phyloP scores from a whole-genome alignment of 2,888 invertebrate genomes.

The Eristalinus aeneus region DNA sequence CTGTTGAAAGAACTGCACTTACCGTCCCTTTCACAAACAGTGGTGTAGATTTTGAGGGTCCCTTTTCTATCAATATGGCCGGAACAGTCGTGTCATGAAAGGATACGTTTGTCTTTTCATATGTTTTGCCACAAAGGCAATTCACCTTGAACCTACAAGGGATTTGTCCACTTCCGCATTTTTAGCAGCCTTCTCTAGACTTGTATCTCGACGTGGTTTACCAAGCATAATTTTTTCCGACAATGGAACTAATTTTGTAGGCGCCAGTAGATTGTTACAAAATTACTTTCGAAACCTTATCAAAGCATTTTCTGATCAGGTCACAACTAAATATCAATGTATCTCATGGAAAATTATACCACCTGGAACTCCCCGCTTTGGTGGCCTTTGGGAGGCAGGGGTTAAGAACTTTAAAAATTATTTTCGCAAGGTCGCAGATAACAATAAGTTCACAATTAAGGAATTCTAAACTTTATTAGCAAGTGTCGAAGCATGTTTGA shows the following conservation, averaged over 20 bases:
- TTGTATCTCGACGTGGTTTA: too few relatives aligned
- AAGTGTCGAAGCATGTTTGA: conserved; percentile 29
- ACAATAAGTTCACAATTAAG: conserved; percentile 27
- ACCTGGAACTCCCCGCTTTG: not conserved
- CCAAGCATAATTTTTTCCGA: too few relatives aligned
- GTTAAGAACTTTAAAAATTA: conserved; percentile 23
- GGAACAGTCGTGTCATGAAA: conserved; percentile 16
- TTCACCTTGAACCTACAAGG: conserved; percentile 23
- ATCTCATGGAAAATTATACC: not conserved
- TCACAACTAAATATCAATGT: not conserved
- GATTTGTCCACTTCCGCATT: too few relatives aligned
- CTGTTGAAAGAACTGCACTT: too few relatives aligned
- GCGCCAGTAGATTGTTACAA: not conserved
- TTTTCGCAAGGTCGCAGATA: conserved; percentile 5
- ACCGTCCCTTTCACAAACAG: too few relatives aligned
- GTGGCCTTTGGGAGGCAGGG: conserved; percentile 21
- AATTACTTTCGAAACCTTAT: conserved; percentile 15
- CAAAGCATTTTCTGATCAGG: conserved; percentile 25
- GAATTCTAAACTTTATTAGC: conserved; percentile 30
- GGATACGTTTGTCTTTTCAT: conserved; percentile 18
- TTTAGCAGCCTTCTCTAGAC: too few relatives aligned
- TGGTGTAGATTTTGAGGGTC: conserved; percentile 3
- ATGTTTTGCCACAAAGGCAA: conserved; percentile 24
- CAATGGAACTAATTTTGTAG: too few relatives aligned
- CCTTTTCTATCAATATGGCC: conserved; percentile 15